phyloP scores from a whole-genome alignment of 2,113 vertebrate genomes.

The Heliornis fulica region DNA sequence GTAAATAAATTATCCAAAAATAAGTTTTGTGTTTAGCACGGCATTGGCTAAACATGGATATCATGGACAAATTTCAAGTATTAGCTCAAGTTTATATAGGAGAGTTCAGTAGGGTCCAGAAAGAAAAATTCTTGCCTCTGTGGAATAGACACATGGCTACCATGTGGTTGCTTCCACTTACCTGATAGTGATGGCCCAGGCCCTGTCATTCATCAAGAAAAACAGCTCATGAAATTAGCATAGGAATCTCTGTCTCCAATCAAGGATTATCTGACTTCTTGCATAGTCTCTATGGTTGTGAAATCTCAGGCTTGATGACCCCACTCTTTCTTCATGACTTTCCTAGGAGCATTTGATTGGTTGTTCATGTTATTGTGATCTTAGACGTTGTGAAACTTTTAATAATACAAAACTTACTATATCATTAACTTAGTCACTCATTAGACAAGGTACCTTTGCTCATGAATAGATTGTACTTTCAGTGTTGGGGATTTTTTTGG shows the following conservation, averaged over 20 bases:
- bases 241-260: background rate
- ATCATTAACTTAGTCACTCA: background rate
- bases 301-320: background rate
- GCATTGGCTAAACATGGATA: background rate
- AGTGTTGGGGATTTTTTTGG: fast-evolving
- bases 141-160: background rate
- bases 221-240: background rate
- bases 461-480: background rate
- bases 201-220: background rate
- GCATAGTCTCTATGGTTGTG: background rate
- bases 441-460: background rate
- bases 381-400: background rate
- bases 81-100: background rate
- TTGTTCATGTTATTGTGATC: background rate
- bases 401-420: background rate
- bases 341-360: background rate
- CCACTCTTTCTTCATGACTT: background rate
- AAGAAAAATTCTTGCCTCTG: background rate
- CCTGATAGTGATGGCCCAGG: background rate
- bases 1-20: background rate
- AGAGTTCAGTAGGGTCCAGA: background rate
- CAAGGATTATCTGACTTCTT: background rate
- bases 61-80: background rate
- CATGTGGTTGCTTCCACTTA: fast-evolving
- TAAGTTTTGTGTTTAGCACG: background rate